These are phyloP conservation scores for Campaea margaritaria DNA, from an alignment of 2,888 invertebrate species.

Conservation along the genomic window DNA sequence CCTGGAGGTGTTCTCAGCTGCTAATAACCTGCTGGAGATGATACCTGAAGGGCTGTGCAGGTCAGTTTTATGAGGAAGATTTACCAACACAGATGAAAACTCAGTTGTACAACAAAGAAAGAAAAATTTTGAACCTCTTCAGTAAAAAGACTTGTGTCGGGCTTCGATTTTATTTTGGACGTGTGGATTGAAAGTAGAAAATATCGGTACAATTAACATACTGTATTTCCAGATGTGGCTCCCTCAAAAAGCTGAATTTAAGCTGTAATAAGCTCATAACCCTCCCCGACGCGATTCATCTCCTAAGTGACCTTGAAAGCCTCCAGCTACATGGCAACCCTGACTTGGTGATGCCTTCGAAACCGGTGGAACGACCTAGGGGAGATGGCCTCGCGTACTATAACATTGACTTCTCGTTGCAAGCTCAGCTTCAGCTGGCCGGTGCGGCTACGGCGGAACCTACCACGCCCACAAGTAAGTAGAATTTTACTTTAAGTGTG, in stretches of 20 bases:
- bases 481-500: too few species aligned
- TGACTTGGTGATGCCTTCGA: constrained; percentile 97
- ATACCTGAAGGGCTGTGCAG: constrained; percentile 99
- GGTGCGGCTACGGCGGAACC: constrained; percentile 94
- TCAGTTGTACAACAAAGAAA: too few species aligned
- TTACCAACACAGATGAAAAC: too few species aligned
- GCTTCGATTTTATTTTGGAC: too few species aligned
- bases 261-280: constrained; percentile 98
- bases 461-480: constrained; percentile 88
- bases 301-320: constrained; percentile 94
- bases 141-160: too few species aligned
- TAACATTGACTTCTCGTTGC: constrained; percentile 99
- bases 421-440: constrained; percentile 96
- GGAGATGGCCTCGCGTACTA: constrained; percentile 96
- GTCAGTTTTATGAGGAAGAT: constrained; percentile 65
- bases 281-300: constrained; percentile 98
- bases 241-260: constrained; percentile 95
- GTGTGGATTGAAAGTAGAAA: too few species aligned
- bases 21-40: constrained; percentile 98
- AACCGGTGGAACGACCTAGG: constrained; percentile 92
- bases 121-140: too few species aligned
- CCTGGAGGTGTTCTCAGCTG: constrained; percentile 97
- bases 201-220: neutral
- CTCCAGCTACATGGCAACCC: constrained; percentile 97
- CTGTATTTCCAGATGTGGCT: constrained; percentile 90